Evolutionary conservation across 2,797 vertebrate genomes (phyloP).

Genomic region (Danio tinwini): DNA sequence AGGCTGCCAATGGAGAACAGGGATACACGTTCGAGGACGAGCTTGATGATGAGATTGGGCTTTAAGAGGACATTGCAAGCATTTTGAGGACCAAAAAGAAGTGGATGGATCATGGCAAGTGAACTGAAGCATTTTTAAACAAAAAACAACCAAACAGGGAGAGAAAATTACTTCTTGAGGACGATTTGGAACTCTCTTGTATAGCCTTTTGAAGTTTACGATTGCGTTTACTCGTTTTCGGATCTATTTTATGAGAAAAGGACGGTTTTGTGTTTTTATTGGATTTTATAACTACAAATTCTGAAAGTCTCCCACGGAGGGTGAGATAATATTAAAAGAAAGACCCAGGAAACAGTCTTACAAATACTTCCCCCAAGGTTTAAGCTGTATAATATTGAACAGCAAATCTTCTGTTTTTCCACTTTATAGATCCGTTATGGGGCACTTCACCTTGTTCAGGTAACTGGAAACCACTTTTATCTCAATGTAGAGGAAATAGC

Average conservation of each 20-base stretch:
- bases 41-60: conserved; percentile 85
- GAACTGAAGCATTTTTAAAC: conserved; percentile 61
- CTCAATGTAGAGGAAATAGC: not conserved
- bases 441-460: conserved; percentile 1
- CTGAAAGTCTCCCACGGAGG: not conserved
- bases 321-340: not conserved
- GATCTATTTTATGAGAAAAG: not conserved
- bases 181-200: conserved; percentile 27
- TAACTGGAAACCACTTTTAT: conserved; percentile 18
- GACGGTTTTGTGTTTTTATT: not conserved
- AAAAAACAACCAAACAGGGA: conserved; percentile 52
- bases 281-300: conserved; percentile 9
- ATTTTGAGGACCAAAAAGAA: conserved; percentile 48
- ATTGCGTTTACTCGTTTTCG: not conserved
- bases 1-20: conserved; percentile 69
- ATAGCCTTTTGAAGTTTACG: conserved; percentile 12
- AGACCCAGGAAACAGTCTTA: not conserved
- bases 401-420: not conserved
- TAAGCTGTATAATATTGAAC: not conserved
- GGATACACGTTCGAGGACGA: conserved; percentile 84
- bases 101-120: conserved; percentile 47
- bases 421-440: not conserved
- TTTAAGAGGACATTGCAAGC: conserved; percentile 72
- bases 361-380: not conserved
- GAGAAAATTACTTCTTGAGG: conserved; percentile 30